These are phyloP conservation scores for Lasioglossum lativentre DNA, from an alignment of 2,888 invertebrate species.

Conservation along the genomic window DNA sequence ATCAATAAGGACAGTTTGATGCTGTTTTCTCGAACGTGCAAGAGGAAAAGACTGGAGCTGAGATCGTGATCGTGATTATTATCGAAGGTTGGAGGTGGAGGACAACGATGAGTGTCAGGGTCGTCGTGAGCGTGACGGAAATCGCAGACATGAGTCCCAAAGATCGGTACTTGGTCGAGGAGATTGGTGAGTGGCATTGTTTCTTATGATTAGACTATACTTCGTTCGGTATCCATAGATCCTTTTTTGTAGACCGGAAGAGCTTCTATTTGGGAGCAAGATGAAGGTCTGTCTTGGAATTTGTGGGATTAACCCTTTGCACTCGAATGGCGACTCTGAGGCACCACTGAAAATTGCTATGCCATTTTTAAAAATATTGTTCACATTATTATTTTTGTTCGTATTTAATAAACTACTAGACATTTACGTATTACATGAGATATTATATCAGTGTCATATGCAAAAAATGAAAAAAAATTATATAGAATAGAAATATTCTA, in stretches of 20 bases:
- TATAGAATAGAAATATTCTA: no score
- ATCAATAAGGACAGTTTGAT: slow-evolving; percentile 7
- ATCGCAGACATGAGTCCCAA: slow-evolving; percentile 80
- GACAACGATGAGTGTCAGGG: slow-evolving; percentile 74
- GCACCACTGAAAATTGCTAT: no score
- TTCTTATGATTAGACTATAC: neutral
- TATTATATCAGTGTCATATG: no score
- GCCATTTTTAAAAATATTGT: no score
- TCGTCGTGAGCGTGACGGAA: slow-evolving; percentile 78
- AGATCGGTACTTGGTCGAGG: slow-evolving; percentile 80
- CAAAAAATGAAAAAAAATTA: no score
- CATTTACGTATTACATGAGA: no score
- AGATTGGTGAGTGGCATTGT: slow-evolving; percentile 74
- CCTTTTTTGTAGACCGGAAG: neutral
- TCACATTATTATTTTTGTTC: no score
- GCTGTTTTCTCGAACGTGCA: slow-evolving; percentile 1
- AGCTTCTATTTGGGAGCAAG: neutral
- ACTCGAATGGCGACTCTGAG: no score
- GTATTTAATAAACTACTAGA: no score
- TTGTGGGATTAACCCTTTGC: no score
- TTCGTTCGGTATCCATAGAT: neutral
- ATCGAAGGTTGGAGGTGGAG: slow-evolving; percentile 1
- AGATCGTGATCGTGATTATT: neutral
- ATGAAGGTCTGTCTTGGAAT: neutral
- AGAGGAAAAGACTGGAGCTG: slow-evolving; percentile 9